phyloP scores from a whole-genome alignment of 2,113 vertebrate species.

The Brachypteracias leptosomus region DNA sequence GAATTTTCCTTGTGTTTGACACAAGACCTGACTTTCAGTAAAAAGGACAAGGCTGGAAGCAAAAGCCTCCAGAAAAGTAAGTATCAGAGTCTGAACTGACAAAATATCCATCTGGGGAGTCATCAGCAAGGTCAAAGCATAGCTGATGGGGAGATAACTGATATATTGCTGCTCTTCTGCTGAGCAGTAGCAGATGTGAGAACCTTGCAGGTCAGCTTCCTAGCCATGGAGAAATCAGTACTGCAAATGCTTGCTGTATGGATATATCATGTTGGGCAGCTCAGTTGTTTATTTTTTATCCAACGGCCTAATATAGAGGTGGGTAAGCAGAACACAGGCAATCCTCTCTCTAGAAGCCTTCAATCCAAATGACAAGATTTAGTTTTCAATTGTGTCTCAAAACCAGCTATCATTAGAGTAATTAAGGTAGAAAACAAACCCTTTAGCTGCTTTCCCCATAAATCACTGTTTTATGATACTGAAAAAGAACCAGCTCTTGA shows the following conservation, averaged over 20 bases:
- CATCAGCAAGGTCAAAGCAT: background rate
- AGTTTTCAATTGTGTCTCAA: background rate
- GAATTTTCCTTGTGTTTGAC: background rate
- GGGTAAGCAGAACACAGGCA: background rate
- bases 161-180: background rate
- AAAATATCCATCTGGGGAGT: background rate
- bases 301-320: too few species aligned
- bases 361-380: background rate
- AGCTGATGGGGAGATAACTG: background rate
- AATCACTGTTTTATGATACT: background rate
- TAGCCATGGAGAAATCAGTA: background rate
- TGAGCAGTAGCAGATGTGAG: background rate
- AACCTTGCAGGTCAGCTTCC: background rate
- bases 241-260: background rate
- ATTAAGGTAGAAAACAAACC: background rate
- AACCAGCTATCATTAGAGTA: background rate
- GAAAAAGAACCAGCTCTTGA: background rate
- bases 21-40: background rate
- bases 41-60: background rate
- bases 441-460: background rate
- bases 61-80: background rate
- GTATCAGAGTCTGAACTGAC: background rate
- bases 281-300: background rate
- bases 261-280: background rate
- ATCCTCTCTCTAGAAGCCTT: background rate